Evolutionary conservation across 2,113 vertebrate species (phyloP).

Genomic region (Caranx melampygus): DNA sequence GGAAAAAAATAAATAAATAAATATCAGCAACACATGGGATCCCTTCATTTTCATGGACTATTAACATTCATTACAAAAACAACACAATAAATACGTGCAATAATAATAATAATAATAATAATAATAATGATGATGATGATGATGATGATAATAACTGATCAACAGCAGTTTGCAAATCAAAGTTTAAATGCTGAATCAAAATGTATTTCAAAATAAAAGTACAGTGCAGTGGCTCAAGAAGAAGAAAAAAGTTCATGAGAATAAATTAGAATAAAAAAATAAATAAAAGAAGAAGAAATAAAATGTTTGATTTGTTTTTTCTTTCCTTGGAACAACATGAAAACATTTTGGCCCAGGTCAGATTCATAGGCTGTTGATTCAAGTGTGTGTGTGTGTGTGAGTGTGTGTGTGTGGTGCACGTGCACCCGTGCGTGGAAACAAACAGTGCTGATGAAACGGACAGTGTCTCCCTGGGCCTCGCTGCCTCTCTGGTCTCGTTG

Average conservation of each 20-base stretch:
- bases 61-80: conserved; percentile 77
- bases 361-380: conserved; percentile 19
- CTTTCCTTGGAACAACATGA: neutral
- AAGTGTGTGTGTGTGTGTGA: conserved; percentile 28
- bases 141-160: conserved; percentile 51
- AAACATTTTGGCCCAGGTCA: conserved; percentile 40
- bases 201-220: conserved; percentile 47
- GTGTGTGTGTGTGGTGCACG: conserved; percentile 29
- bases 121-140: too few relatives aligned
- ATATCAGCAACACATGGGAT: conserved; percentile 63
- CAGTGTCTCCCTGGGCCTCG: conserved; percentile 55
- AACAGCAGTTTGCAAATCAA: conserved; percentile 31
- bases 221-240: conserved; percentile 53
- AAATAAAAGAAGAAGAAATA: conserved; percentile 1
- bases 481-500: conserved; percentile 59
- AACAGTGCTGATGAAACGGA: conserved; percentile 50
- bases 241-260: conserved; percentile 29
- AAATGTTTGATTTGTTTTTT: conserved; percentile 29
- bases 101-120: conserved; percentile 69
- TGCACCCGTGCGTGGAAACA: conserved; percentile 25
- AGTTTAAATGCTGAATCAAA: conserved; percentile 41
- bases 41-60: conserved; percentile 67
- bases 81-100: conserved; percentile 77
- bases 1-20: conserved; percentile 64
- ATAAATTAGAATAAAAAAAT: conserved; percentile 43